Evolutionary conservation across 1,140 invertebrate species (phyloP), one percentile per base, ranked within the genome.

Genomic region (Leptinotarsa lineolata): DNA sequence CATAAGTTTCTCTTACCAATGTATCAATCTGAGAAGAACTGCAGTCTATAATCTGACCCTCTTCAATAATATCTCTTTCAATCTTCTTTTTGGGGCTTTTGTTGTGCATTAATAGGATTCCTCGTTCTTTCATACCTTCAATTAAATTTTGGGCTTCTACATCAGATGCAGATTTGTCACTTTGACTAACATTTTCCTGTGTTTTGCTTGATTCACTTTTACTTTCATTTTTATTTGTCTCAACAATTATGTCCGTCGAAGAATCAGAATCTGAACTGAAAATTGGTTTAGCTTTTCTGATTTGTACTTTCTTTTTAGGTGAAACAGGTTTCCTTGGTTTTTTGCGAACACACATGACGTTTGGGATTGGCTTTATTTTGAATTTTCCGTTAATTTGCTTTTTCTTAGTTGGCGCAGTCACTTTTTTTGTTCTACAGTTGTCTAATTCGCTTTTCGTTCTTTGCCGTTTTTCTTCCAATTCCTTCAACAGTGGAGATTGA

Each of bases 61-160:
- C 30, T 20, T 20, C 16, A 4, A 15, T 5, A 24, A 39, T 44
- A 45, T 68, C 66, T 39, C 6, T n/a, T 13, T 20, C 59, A 46
- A 20, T 63, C 12, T 45, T 71, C 22, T 71, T 71, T 18, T 63
- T 71, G 16, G 69, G 59, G 16, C 58, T 63, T 44, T 71, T 71
- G 20, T 71, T 71, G 15, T 71, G 24, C 22, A 71, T 46, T 46
- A 71, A 63, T 21, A 45, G 69, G 18, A 71, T 71, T 15, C 69
- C 69, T 46, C 69, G 20, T 63, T 71, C 69, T 22, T 71, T 71
- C 30, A 71, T 61, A 12, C 59, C 59, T 61, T 71, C 24, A n/a
- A 71, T 71, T 39, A 71, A 20, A 21, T 61, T 71, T 46, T 71
- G 69, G 8, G 69, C 69, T 63, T 71, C 69, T 6, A 46, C 60